Evolutionary conservation across 2,888 invertebrate species (phyloP), one percentile per base, ranked within the genome.

Genomic region (Caenorhabditis uteleia): DNA sequence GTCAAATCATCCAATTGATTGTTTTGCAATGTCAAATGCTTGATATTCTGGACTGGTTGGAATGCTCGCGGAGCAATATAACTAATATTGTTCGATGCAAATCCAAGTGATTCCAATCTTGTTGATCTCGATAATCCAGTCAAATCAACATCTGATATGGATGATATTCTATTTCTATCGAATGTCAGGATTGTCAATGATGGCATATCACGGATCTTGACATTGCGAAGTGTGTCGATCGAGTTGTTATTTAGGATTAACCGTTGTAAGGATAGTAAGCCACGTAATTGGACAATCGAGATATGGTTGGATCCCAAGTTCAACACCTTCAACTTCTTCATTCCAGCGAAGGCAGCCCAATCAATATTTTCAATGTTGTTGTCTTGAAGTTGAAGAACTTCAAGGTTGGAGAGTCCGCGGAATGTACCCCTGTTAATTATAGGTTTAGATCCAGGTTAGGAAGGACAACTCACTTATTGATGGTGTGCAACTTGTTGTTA

Each of bases 221-320:
- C 53, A 2, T 54, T 25, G 29, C 65, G 65, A 46, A 82, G 57
- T 21, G 74, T 45, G 7, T 66, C 47, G 45, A 83, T 70, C 10
- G 47, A 49, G 57, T 83, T 83, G 68, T 82, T 77, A 58, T 79
- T 80, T 29, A 83, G 61, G 31, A 75, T 65, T 14, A 83, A 64
- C 23, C 75, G 71, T 48, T 78, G 61, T 39, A 83, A 65, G 7
- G 61, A 56, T 10, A 60, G 55, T 23, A 80, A 50, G 16, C 58
- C 65, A 14, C 65, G 58, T 45, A 74, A 18, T 18, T 72, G 61
- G 18, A 67, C 59, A 29, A 38, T 47, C 2, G 42, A 20, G 5
- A 68, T 27, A 25, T 68, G 61, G 62, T 86, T 86, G 43, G 83
- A 82, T 54, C 84, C 83, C 29, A 86, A 56, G 55, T 86, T 85